phyloP scores from a whole-genome alignment of 2,888 invertebrate species.

The Phengaris alcon region DNA sequence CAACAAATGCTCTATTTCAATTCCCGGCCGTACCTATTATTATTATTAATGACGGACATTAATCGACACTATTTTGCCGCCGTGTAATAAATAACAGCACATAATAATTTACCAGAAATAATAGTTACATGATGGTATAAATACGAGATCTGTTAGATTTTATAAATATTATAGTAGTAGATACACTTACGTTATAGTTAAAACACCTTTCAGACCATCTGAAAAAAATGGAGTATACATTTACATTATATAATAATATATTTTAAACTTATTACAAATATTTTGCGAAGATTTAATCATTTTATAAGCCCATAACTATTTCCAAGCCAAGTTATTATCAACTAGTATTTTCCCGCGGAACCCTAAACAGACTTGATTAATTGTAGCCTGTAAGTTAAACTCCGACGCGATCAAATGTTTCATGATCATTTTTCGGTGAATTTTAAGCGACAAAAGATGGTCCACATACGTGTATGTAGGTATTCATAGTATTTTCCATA shows the following conservation, averaged over 20 bases:
- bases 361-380: conserved; percentile 10
- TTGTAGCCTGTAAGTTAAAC: conserved; percentile 11
- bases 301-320: not conserved
- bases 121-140: not conserved
- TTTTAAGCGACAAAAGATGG: not conserved
- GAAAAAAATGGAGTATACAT: too few species aligned
- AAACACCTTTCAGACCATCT: too few species aligned
- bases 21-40: not conserved
- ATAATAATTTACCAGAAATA: not conserved
- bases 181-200: not conserved
- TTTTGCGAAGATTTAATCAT: too few species aligned
- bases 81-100: not conserved
- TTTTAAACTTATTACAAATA: too few species aligned
- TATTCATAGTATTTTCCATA: too few species aligned
- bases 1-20: not conserved
- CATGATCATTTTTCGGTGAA: not conserved
- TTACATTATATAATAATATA: too few species aligned
- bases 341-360: not conserved
- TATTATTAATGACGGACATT: not conserved
- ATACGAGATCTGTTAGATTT: not conserved
- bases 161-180: not conserved
- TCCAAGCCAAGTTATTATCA: not conserved
- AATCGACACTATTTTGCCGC: not conserved
- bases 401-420: conserved; percentile 8
- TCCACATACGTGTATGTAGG: not conserved